Conservation (phyloP, 1,140 invertebrate species). For the Zophobas morio region DNA sequence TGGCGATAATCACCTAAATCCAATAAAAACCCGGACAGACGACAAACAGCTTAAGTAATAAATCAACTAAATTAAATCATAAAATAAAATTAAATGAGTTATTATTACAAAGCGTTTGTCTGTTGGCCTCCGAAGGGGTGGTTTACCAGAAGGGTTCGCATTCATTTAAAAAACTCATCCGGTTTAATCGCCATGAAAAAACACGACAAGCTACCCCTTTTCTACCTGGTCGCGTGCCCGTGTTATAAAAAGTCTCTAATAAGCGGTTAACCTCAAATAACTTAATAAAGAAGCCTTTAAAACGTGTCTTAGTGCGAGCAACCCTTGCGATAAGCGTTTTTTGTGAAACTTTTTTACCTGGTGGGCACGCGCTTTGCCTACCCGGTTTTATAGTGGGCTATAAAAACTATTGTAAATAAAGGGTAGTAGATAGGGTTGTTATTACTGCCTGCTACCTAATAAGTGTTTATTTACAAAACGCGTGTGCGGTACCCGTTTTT, state of each 20-base stretch:
- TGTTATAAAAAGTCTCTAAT: constrained; percentile 63
- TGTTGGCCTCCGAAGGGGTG: neutral
- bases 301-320: constrained; percentile 56
- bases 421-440: constrained; percentile 49
- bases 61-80: too few species aligned
- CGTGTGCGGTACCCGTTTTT: constrained; percentile 35
- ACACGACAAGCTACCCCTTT: constrained; percentile 54
- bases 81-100: too few species aligned
- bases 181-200: constrained; percentile 42
- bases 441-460: constrained; percentile 41
- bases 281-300: constrained; percentile 63
- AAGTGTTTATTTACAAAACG: constrained; percentile 47
- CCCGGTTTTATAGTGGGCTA: constrained; percentile 53
- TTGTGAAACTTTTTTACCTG: constrained; percentile 62
- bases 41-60: too few species aligned
- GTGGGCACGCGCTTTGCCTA: constrained; percentile 53
- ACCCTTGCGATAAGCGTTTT: constrained; percentile 55
- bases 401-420: constrained; percentile 58
- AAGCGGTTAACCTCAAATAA: constrained; percentile 65
- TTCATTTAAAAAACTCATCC: constrained; percentile 37
- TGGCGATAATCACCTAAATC: too few species aligned
- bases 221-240: constrained; percentile 63
- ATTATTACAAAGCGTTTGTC: neutral
- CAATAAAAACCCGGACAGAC: too few species aligned
- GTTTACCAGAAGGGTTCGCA: constrained; percentile 1